Percentiles rank a stretch among this genome's conserved stretches.
phyloP scores from a whole-genome alignment of 2,888 invertebrate species.

The Dromius quadrimaculatus region DNA sequence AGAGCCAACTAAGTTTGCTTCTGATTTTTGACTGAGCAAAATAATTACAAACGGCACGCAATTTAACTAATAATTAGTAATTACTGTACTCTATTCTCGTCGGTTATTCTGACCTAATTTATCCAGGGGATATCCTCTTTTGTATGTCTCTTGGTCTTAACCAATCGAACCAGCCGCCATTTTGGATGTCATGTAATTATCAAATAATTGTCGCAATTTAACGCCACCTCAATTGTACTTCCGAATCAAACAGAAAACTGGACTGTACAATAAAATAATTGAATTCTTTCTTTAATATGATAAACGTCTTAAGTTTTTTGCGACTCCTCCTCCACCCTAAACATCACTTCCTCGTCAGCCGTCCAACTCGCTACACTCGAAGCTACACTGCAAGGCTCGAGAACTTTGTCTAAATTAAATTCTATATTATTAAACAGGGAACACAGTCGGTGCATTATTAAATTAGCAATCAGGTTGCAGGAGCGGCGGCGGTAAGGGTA shows the following conservation, averaged over 20 bases:
- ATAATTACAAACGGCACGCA: slow-evolving; percentile 64
- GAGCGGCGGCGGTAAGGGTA: slow-evolving; percentile 54
- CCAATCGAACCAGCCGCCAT: slow-evolving; percentile 18
- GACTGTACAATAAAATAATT: no score
- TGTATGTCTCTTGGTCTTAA: slow-evolving; percentile 34
- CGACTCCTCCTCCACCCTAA: no score
- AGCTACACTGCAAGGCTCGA: slow-evolving; percentile 16
- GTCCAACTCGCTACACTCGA: neutral
- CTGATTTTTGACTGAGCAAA: slow-evolving; percentile 52
- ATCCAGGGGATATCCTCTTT: slow-evolving; percentile 52
- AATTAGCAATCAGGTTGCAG: slow-evolving; percentile 65
- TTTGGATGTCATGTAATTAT: slow-evolving; percentile 24
- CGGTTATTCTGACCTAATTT: slow-evolving; percentile 58
- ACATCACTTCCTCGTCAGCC: no score
- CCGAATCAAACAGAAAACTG: no score
- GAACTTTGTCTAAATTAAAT: slow-evolving; percentile 53
- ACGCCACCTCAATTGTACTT: neutral
- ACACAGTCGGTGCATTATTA: slow-evolving; percentile 62
- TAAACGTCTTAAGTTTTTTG: no score
- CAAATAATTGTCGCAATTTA: slow-evolving; percentile 30
- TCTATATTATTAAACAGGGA: slow-evolving; percentile 61
- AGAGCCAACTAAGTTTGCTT: slow-evolving; percentile 3
- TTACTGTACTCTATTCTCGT: slow-evolving; percentile 58
- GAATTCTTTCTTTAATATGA: no score
- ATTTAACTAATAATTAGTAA: slow-evolving; percentile 64